These are phyloP conservation scores for Paralichthys olivaceus DNA, from an alignment of 2,113 vertebrate species.

Conservation along the genomic window DNA sequence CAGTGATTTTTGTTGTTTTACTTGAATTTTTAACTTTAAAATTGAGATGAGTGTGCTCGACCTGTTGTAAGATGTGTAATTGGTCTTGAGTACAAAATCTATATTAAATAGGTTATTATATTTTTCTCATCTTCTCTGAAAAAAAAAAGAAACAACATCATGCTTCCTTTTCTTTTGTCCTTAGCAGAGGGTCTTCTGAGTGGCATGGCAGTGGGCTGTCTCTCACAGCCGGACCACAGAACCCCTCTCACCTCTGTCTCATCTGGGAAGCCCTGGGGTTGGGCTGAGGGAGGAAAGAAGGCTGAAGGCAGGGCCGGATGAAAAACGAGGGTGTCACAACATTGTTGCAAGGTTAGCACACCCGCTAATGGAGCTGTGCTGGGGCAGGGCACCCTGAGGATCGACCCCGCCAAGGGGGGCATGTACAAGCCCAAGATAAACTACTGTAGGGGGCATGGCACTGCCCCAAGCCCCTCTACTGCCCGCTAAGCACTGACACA, in stretches of 20 bases:
- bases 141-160: neutral
- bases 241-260: constrained; percentile 82
- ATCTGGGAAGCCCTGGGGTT: constrained; percentile 73
- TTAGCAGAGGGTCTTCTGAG: constrained; percentile 22
- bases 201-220: constrained; percentile 63
- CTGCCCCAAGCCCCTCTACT: constrained; percentile 81
- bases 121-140: constrained; percentile 4
- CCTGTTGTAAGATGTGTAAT: neutral
- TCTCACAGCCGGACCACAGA: constrained; percentile 71
- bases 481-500: constrained; percentile 76
- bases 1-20: constrained; percentile 16
- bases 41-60: constrained; percentile 9
- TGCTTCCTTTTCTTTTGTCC: constrained; percentile 1
- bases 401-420: constrained; percentile 80
- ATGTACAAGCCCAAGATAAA: constrained; percentile 85
- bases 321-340: constrained; percentile 88
- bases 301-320: constrained; percentile 81
- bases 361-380: constrained; percentile 86
- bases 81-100: neutral
- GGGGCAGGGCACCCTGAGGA: constrained; percentile 81
- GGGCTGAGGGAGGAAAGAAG: constrained; percentile 65
- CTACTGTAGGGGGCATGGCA: constrained; percentile 85
- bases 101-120: neutral
- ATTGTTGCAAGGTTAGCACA: constrained; percentile 94
- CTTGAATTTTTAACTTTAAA: constrained; percentile 7